Evolutionary conservation across 2,888 invertebrate genomes (phyloP), one percentile per base, ranked within the genome.

Genomic region (Cryptus viduatorius): DNA sequence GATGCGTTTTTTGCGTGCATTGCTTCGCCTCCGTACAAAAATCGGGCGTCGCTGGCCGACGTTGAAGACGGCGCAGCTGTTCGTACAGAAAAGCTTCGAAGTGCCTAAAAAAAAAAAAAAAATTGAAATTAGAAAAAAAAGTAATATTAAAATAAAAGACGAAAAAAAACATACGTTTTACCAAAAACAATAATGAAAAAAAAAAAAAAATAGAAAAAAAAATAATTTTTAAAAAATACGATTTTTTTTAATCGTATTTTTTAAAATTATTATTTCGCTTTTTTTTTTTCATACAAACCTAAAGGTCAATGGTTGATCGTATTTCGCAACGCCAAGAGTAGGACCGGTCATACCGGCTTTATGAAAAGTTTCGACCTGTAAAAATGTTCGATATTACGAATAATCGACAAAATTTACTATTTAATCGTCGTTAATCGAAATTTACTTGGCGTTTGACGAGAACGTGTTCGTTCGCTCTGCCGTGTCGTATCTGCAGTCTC

Each of bases 41-140:
- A 88, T 89, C 95, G 87, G 89, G 92, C 0, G 92, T 92, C 3
- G 90, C 88, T 29, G 93, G 96, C 90, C 96, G 95, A 91, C 96
- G 96, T 90, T 98, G 97, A 69, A 98, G 94, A 88, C 96, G 96
- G 87, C 98, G 95, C 69, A 98, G 94, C 90, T 97, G 97, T 88
- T 98, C 98, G 91, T 98, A 98, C 1, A 98, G 95, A 93, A 98
- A 98, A 88, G 97, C 96, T 94, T 98, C 98, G 91, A 98, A 98
- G 61, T 86, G 79, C 44, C 87, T 86, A n/a, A 71, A 80, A 75
- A 19, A 31, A 19, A 44, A 12, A 2, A 7, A 14, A 14, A 64
- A 64, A 14, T 48, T 7, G 10, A 48, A 10, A 7, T 37, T 0
- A 8, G 7, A 8, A 37, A 37, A 37, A 7, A 37, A 7, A 37